Percentiles rank a stretch among this genome's conserved stretches.
phyloP scores from a whole-genome alignment of 2,797 vertebrate species.

The Catharus ustulatus region DNA sequence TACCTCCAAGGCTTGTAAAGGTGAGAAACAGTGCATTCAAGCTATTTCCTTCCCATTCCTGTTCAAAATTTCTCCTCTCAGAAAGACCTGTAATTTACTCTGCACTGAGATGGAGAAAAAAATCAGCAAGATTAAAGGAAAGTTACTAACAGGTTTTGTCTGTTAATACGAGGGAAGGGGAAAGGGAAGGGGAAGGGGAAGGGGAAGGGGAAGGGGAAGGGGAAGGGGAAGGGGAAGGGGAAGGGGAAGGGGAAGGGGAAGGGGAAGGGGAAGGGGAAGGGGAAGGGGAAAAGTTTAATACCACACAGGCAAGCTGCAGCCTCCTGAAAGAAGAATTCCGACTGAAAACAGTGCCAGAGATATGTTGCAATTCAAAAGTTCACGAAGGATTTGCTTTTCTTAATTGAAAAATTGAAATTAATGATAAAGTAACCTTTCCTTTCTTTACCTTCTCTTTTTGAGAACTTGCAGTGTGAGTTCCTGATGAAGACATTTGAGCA shows the following conservation, averaged over 20 bases:
- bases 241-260: background rate
- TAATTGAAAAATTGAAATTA: background rate
- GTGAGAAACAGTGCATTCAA: background rate
- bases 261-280: too few species aligned
- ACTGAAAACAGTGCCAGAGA: background rate
- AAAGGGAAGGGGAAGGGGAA: background rate
- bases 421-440: background rate
- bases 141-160: background rate
- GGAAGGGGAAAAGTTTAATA: background rate
- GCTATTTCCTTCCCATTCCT: background rate
- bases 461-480: constrained; percentile 6
- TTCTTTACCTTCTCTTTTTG: background rate
- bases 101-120: background rate
- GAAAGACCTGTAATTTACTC: background rate
- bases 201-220: too few species aligned
- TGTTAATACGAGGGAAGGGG: too few species aligned
- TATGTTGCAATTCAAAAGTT: background rate
- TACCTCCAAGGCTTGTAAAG: background rate
- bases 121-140: background rate
- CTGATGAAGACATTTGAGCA: constrained; percentile 63
- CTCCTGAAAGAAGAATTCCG: background rate
- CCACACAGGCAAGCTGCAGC: background rate
- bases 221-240: background rate
- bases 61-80: background rate
- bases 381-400: background rate